Evolutionary conservation across 2,797 vertebrate species (phyloP), one percentile per base, ranked within the genome.

Genomic region (Adelosebastes latens): DNA sequence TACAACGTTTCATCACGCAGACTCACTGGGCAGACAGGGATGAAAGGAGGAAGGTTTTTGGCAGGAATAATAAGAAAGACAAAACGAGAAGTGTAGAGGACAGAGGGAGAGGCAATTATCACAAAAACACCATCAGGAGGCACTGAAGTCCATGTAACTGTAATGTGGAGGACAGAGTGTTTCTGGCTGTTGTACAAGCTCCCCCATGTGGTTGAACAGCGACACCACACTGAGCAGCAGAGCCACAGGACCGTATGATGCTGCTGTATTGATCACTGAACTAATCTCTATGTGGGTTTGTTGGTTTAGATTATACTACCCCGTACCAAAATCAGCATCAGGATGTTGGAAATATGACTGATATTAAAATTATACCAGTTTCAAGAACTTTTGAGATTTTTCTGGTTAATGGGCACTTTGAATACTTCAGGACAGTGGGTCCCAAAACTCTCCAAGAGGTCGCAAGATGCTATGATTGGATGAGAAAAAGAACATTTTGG

Each of bases 161-260:
- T 20, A 5, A 27, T n/a, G 24, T 22, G 34, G 59, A 61, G 29
- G 55, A 58, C 8, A 7, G 16, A 29, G 4, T 27, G 73, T 39
- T 56, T 65, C 16, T 81, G 70, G 20, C 72, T 78, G 87, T 73
- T 79, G 66, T 80, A 24, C 46, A 74, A 71, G 90, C 87, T 25
- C 93, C 93, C 81, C 67, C 92, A 10, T 87, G 93, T 93, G 94
- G 93, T 36, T 34, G 46, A 67, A 72, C 16, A 42, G 32, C 8
- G 49, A 71, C 72, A 89, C 29, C 13, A 63, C 87, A 78, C 34
- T 25, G 39, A 42, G 6, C 6, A 46, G 62, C 49, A 32, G 3
- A 6, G 5, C 14, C 10, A n/a, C 29, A 31, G 14, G 16, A 46
- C 42, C 6, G 16, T 39, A 8, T 62, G 12, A 14, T 39, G 29